Percentiles rank a stretch among this genome's conserved stretches.
Evolutionary conservation across 2,888 invertebrate genomes (phyloP).

Genomic region (Opisthograptis luteolata): DNA sequence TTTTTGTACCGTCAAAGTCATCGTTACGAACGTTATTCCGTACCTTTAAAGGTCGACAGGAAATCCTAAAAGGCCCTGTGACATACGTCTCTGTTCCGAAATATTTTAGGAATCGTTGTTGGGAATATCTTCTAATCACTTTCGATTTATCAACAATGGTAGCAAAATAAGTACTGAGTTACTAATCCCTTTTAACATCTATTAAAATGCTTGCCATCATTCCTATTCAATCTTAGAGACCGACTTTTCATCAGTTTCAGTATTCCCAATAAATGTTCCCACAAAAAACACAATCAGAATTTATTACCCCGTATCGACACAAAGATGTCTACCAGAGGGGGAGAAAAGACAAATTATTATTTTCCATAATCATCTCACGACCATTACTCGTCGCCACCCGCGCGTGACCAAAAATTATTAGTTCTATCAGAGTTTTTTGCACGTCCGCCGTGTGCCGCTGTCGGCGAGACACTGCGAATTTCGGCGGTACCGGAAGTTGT

Average conservation of each 20-base stretch:
- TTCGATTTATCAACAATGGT: too few species aligned
- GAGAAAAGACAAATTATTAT: constrained; percentile 79
- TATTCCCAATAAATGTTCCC: constrained; percentile 40
- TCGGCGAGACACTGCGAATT: constrained; percentile 62
- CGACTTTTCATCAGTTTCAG: constrained; percentile 1
- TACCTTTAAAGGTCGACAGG: too few species aligned
- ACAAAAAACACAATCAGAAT: constrained; percentile 55
- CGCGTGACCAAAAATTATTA: constrained; percentile 78
- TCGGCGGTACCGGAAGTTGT: constrained; percentile 73
- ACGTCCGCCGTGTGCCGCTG: constrained; percentile 62
- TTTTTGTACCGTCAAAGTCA: too few species aligned
- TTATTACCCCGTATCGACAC: constrained; percentile 53
- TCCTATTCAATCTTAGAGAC: not conserved
- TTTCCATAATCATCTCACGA: constrained; percentile 79
- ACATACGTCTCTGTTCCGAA: too few species aligned
- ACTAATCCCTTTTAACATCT: too few species aligned
- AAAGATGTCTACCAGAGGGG: constrained; percentile 47
- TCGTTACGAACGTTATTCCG: too few species aligned
- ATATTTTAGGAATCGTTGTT: too few species aligned
- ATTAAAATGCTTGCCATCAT: constrained; percentile 1
- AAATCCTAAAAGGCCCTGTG: too few species aligned
- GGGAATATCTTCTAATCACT: too few species aligned
- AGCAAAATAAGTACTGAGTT: too few species aligned
- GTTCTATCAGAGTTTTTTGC: constrained; percentile 57
- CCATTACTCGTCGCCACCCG: constrained; percentile 69